Evolutionary conservation across 2,888 invertebrate species (phyloP).

Genomic region (Drosophila macrothrix): DNA sequence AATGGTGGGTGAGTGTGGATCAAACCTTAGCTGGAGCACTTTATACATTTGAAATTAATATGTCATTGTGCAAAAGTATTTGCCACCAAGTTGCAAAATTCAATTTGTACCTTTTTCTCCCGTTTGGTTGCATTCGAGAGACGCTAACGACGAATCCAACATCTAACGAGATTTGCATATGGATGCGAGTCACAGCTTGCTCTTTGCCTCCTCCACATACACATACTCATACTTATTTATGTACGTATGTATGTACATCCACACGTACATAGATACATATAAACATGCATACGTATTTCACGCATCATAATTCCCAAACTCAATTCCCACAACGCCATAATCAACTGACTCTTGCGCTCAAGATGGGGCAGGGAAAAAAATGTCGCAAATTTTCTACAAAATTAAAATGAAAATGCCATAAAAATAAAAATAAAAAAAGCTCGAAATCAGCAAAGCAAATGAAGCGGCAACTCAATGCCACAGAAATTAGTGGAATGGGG

Average conservation of each 20-base stretch:
- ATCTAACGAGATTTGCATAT: constrained; percentile 76
- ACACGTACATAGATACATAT: not conserved
- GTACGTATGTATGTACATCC: not conserved
- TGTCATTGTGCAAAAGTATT: constrained; percentile 70
- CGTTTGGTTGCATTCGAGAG: constrained; percentile 54
- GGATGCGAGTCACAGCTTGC: constrained; percentile 49
- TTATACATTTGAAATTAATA: constrained; percentile 71
- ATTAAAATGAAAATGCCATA: constrained; percentile 68
- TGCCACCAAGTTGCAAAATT: constrained; percentile 64
- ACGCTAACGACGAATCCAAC: constrained; percentile 53
- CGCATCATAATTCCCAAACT: constrained; percentile 77
- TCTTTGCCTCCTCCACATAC: constrained; percentile 1
- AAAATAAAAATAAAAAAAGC: constrained; percentile 58
- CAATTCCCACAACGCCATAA: constrained; percentile 74
- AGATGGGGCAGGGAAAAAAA: constrained; percentile 33
- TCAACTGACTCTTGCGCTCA: constrained; percentile 57
- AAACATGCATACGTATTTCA: constrained; percentile 49
- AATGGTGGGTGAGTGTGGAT: constrained; percentile 7
- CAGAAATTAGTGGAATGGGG: not conserved
- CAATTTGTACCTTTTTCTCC: constrained; percentile 62
- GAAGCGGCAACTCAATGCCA: constrained; percentile 47
- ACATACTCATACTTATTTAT: constrained; percentile 1
- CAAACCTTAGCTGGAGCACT: constrained; percentile 26
- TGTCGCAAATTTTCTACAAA: constrained; percentile 55
- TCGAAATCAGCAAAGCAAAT: constrained; percentile 76